Conservation (phyloP, 53 echinoderm and acorn worm genomes). For the Patiria pectinifera region DNA sequence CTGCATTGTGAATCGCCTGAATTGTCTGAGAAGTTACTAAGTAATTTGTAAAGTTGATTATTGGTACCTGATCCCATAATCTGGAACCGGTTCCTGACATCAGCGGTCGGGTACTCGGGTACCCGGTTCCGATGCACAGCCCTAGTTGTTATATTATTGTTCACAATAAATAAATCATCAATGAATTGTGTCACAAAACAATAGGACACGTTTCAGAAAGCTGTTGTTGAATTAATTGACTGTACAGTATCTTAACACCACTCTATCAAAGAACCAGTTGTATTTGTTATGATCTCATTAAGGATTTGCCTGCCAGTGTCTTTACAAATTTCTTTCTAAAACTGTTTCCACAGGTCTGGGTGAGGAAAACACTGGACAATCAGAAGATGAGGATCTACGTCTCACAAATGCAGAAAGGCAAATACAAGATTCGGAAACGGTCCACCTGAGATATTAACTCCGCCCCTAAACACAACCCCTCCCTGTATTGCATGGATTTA, state of each 20-base stretch:
- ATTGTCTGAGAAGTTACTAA: too few species aligned
- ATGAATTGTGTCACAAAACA: too few species aligned
- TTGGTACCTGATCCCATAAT: too few species aligned
- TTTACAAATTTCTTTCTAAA: not conserved
- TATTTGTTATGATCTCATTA: not conserved
- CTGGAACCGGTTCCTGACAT: too few species aligned
- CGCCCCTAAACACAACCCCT: not conserved
- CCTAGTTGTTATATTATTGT: too few species aligned
- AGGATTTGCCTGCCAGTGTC: not conserved
- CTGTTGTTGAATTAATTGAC: too few species aligned
- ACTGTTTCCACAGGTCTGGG: conserved; percentile 78
- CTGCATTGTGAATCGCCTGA: too few species aligned
- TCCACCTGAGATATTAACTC: conserved; percentile 72
- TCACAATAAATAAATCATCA: too few species aligned
- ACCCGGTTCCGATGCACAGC: too few species aligned
- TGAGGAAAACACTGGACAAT: conserved; percentile 90
- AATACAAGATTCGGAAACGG: conserved; percentile 94
- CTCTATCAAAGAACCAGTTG: not conserved
- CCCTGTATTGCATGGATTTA: conserved; percentile 2
- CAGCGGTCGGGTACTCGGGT: too few species aligned
- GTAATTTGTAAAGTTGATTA: too few species aligned
- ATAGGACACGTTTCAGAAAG: too few species aligned
- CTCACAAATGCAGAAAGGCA: conserved; percentile 98
- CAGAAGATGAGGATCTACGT: conserved; percentile 95
- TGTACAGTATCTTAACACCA: not conserved